Percentiles rank a stretch among this genome's conserved stretches.
These are phyloP conservation scores for Crenichthys baileyi DNA, from an alignment of 2,797 vertebrate species.

Conservation along the genomic window DNA sequence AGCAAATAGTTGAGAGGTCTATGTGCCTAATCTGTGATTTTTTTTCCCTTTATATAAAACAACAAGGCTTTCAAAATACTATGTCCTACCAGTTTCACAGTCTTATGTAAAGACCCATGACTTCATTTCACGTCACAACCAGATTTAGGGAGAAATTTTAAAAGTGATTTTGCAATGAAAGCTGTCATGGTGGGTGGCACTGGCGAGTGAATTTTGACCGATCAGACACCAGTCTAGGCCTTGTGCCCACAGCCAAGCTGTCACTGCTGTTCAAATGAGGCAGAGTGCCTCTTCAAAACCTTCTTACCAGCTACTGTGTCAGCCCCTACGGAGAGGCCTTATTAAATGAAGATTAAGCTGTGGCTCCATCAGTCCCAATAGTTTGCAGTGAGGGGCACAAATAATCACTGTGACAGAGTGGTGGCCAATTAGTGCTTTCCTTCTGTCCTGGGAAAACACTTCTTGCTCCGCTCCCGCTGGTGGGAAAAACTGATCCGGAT, in stretches of 20 bases:
- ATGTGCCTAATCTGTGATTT: conserved; percentile 45
- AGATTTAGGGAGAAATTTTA: conserved; percentile 4
- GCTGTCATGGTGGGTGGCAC: conserved; percentile 27
- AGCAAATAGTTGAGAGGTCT: conserved; percentile 68
- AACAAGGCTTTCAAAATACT: conserved; percentile 37
- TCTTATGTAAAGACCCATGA: background rate
- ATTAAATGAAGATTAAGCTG: conserved; percentile 85
- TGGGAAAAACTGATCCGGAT: conserved; percentile 72
- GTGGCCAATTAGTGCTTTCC: conserved; percentile 80
- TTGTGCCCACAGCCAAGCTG: conserved; percentile 41
- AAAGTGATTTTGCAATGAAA: conserved; percentile 26
- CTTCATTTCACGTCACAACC: background rate
- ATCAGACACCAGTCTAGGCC: conserved; percentile 23
- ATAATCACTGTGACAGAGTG: conserved; percentile 76
- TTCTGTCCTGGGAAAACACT: conserved; percentile 78
- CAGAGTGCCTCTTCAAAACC: conserved; percentile 53
- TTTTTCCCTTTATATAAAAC: conserved; percentile 28
- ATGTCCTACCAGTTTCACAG: conserved; percentile 27
- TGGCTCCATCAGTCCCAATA: conserved; percentile 79
- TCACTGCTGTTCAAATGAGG: conserved; percentile 40
- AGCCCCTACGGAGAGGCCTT: conserved; percentile 77
- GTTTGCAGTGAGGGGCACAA: conserved; percentile 67
- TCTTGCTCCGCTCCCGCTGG: conserved; percentile 70
- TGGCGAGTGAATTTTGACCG: conserved; percentile 17
- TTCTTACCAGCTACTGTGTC: conserved; percentile 72